Conservation (phyloP, 2,797 vertebrate genomes). For the Premnoplex brunnescens region DNA sequence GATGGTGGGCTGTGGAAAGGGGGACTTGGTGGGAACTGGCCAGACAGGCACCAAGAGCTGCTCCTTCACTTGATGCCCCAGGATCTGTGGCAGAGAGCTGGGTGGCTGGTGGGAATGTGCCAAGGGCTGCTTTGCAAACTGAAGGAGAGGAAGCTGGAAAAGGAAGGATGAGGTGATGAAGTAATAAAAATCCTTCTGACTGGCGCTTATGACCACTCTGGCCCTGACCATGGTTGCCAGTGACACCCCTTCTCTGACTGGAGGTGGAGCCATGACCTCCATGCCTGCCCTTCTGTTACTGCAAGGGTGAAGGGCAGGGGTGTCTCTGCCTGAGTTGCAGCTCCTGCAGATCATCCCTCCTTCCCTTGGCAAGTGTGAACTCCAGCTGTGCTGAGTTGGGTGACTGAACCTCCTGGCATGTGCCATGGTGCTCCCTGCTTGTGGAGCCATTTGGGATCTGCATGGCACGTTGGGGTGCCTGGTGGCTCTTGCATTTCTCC, state of each 20-base stretch:
- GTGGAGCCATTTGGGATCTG: not conserved
- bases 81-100: not conserved
- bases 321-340: accelerated
- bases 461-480: accelerated
- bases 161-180: not conserved
- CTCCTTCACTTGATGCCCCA: not conserved
- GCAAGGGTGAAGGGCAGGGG: not conserved
- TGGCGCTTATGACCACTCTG: not conserved
- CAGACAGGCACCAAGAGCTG: accelerated
- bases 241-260: not conserved
- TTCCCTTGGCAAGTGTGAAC: not conserved
- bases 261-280: not conserved
- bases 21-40: not conserved
- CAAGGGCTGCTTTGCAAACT: not conserved
- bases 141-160: not conserved
- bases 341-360: not conserved
- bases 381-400: not conserved
- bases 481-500: not conserved
- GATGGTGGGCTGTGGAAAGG: not conserved
- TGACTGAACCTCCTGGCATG: not conserved
- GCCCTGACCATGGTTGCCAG: not conserved
- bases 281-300: not conserved
- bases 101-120: not conserved
- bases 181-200: not conserved
- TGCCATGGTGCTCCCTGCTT: not conserved